A percentile compares a stretch with the other conserved stretches of the same genome.
Evolutionary conservation across 2,888 invertebrate species (phyloP).

Genomic region (Pandemis heparana): DNA sequence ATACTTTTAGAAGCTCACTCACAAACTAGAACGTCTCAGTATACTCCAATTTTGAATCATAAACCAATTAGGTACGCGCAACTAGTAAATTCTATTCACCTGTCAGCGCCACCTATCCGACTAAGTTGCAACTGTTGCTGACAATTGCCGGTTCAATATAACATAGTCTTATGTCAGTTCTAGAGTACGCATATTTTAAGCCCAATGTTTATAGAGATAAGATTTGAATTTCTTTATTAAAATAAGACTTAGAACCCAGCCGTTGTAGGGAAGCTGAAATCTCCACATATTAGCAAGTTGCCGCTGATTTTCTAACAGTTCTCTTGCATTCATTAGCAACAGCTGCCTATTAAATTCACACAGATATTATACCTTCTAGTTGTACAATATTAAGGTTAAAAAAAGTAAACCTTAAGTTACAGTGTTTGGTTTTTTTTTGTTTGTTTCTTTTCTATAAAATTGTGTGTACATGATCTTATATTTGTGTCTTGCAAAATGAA

Average conservation of each 20-base stretch:
- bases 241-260: neutral
- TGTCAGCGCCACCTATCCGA: neutral
- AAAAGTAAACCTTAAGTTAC: neutral
- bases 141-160: slow-evolving; percentile 6
- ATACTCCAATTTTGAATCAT: neutral
- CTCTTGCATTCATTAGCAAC: slow-evolving; percentile 4
- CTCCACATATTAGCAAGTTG: slow-evolving; percentile 7
- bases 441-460: no score
- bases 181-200: neutral
- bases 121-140: slow-evolving; percentile 20
- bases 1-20: no score
- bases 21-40: neutral
- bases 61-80: neutral
- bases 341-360: neutral
- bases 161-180: neutral
- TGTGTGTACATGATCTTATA: no score
- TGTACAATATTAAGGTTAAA: no score
- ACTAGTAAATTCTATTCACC: slow-evolving; percentile 9
- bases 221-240: neutral
- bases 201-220: neutral
- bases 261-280: neutral
- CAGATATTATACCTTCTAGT: neutral
- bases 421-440: no score
- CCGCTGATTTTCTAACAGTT: slow-evolving; percentile 10
- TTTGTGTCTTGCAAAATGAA: no score